Percentiles rank a stretch among this genome's conserved stretches.
phyloP scores from a whole-genome alignment of 2,888 invertebrate species.

The Apotomis betuletana region DNA sequence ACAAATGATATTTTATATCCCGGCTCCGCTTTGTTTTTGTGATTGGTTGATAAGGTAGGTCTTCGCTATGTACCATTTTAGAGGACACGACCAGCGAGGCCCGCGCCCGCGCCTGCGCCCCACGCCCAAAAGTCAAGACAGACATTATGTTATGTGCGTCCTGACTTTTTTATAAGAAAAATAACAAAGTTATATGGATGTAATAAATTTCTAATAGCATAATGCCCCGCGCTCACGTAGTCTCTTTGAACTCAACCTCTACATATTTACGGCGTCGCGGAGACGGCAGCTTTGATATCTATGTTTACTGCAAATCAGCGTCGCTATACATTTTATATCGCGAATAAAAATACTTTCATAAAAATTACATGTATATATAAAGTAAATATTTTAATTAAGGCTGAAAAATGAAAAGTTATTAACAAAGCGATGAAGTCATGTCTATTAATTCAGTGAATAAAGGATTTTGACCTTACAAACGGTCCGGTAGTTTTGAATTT shows the following conservation, averaged over 20 bases:
- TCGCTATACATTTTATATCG: neutral
- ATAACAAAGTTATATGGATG: neutral
- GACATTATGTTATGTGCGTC: neutral
- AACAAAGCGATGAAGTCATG: no score
- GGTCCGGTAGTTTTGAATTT: no score
- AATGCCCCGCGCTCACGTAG: slow-evolving; percentile 8
- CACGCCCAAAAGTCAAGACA: neutral
- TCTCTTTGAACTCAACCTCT: slow-evolving; percentile 17
- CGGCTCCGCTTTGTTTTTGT: no score
- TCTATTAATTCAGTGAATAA: no score
- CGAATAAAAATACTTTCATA: neutral
- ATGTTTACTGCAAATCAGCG: slow-evolving; percentile 15
- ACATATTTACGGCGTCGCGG: slow-evolving; percentile 19
- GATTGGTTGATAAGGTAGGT: no score
- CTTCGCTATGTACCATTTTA: no score
- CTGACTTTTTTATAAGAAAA: neutral
- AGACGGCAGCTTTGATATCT: slow-evolving; percentile 19
- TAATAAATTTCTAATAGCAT: slow-evolving; percentile 20
- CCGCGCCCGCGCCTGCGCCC: neutral
- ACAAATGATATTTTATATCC: no score
- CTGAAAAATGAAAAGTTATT: no score
- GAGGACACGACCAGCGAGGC: neutral
- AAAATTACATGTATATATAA: no score
- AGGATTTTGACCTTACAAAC: no score
- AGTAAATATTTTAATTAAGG: no score